Base-by-base conservation (phyloP, 2,888 invertebrate genomes). In the Limnephilus lunatus region DNA sequence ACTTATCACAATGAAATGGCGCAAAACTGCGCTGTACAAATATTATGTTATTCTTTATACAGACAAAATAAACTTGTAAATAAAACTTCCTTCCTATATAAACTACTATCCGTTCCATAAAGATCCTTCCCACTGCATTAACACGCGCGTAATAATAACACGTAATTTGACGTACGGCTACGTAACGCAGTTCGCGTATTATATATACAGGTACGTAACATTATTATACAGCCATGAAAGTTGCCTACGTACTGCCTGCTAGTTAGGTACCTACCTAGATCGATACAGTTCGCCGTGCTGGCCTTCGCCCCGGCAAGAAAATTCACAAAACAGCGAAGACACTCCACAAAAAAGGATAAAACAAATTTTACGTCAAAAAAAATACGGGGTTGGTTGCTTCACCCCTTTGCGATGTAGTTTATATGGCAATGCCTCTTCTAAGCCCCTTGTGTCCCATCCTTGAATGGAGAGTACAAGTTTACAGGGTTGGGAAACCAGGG, bases 381-480 rank as follows among this genome's bases (percentile, higher is more conserved):
- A 68, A 68, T 68, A n/a, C 68, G 68, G 68, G 68, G 25, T 9
- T 68, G 9, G 68, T 68, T 68, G 68, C 25, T 25, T 68, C 68
- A 12, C 68, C 68, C 25, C 25, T 68, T 68, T 68, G 81, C 80
- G 88, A 39, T 39, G 25, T 32, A 1, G 80, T 35, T 89, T 25
- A 68, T n/a, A n/a, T 89, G 81, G 80, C 35, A 35, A 68, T 35
- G 19, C 87, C n/a, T 25, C 81, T 80, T 19, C 15, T 19, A 35
- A 9, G 88, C n/a, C 12, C n/a, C 80, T 35, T 32, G 31, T 12
- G 31, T 82, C 82, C 48, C 48, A 90, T 82, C 90, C 90, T 90
- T 90, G 90, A 90, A 90, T 90, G 90, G 53, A 89, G 89, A 89
- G 90, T 82, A 90, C 48, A 90, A 48, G 82, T 81, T 90, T 81